Base-by-base conservation (phyloP, 1,140 invertebrate genomes). In the Leptinotarsa undecemlineata region DNA sequence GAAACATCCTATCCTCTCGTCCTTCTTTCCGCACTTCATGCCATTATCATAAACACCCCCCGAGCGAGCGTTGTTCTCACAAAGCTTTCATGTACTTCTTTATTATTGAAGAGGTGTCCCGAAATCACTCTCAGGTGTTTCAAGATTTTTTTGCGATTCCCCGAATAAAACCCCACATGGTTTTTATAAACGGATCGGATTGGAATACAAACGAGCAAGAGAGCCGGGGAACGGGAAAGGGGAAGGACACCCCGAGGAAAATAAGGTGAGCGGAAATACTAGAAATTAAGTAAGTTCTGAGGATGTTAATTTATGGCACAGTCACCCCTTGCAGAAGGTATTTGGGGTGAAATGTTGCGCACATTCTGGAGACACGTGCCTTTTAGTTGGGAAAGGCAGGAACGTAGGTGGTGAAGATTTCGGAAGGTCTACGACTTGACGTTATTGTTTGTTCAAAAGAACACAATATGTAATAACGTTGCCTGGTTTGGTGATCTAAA, bases 221-320 rank as follows among this genome's bases (percentile, higher is more conserved):
- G 51, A 57, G n/a, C 15, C 3, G n/a, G 13, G 17, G n/a, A 15
- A 17, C 21, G 63, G 20, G 15, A 66, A 66, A 33, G 20, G 23
- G 13, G 17, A 33, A 4, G 21, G 21, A 64, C 20, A 61, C 63
- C 63, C 63, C 63, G 20, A 21, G 26, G 60, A 66, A 66, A 33
- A 66, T 19, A 33, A 66, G 26, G 26, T 66, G 20, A 15, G 20
- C 63, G 63, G 63, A 66, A 66, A 66, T 66, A 66, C 63, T 21
- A 66, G 63, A 66, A 66, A 66, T 66, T 66, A 66, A 66, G 63
- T 66, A 66, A 66, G 63, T 66, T 66, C 63, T n/a, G 20, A 66
- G 63, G 23, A 66, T 66, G 63, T 19, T 66, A 66, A 66, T 66
- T 66, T 66, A 66, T 66, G 26, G 21, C 20, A 20, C 26, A 66